Evolutionary conservation across 2,797 vertebrate genomes (phyloP), one percentile per base, ranked within the genome.

Genomic region (Rhodeus uyekii): DNA sequence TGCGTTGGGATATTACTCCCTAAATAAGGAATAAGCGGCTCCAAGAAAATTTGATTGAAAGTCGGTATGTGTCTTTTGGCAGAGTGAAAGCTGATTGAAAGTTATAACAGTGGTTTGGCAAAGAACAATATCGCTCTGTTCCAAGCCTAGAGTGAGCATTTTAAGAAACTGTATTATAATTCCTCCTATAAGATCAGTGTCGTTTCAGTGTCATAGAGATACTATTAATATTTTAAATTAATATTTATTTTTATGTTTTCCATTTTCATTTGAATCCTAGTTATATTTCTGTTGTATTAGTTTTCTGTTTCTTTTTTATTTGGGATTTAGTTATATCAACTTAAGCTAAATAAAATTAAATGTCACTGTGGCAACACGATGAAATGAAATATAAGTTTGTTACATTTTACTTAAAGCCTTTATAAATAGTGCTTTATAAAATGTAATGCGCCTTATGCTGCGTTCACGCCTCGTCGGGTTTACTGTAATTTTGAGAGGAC

Each of bases 41-140:
- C 27, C 14, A 27, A 65, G 29, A 60, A 69, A 27, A 55, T 60
- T 39, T 14, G 48, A 68, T 68, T 68, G 48, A 79, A 79, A 58
- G 48, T 39, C n/a, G 14, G 34, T 58, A 39, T 58, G 72, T 75
- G 50, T 58, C n/a, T 58, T 75, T 75, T 58, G 72, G 72, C 34
- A 75, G 13, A 58, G 34, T 38, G 24, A 4, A 53, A 73, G 32
- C 69, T 73, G 72, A 74, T 74, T 74, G 72, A 39, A 58, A 58
- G 72, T 58, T 73, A 73, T 53, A 73, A 53, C 29, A 73, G 69
- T 58, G 72, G 72, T 55, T 75, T 73, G 69, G 48, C 46, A 53
- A 73, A 53, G 46, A n/a, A 53, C 19, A n/a, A 8, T 72, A 38
- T 38, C 24, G 5, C 50, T 74, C 34, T 39, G n/a, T 74, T 74